Conservation (phyloP, 2,888 invertebrate genomes). For the Drosophila melanosoma region DNA sequence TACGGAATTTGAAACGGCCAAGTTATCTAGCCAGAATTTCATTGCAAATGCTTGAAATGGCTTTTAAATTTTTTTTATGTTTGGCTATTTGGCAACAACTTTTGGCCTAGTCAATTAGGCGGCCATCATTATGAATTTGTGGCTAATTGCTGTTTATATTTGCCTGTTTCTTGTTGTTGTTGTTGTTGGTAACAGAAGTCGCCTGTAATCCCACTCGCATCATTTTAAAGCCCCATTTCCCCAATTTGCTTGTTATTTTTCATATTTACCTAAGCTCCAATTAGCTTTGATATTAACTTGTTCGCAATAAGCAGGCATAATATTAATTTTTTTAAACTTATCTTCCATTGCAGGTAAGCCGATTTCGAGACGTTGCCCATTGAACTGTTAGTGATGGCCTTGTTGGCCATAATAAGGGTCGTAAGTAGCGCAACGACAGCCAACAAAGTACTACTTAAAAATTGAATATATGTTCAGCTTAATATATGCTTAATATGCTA, state of each 20-base stretch:
- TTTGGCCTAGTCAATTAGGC: conserved; percentile 53
- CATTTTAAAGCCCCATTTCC: not conserved
- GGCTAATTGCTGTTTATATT: conserved; percentile 65
- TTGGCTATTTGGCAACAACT: conserved; percentile 19
- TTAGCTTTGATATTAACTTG: conserved; percentile 46
- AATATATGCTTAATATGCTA: conserved; percentile 24
- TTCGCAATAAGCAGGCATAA: conserved; percentile 22
- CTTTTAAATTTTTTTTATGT: conserved; percentile 37
- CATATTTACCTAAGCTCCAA: conserved; percentile 64
- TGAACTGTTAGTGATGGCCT: conserved; percentile 37
- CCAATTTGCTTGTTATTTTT: conserved; percentile 40
- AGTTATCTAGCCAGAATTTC: conserved; percentile 22
- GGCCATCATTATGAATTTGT: conserved; percentile 38
- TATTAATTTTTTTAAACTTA: conserved; percentile 43
- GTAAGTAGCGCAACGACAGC: conserved; percentile 63
- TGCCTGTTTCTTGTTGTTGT: conserved; percentile 27
- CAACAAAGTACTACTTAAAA: conserved; percentile 17
- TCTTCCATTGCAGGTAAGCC: conserved; percentile 70
- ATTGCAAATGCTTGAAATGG: conserved; percentile 49
- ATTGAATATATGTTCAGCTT: conserved; percentile 16
- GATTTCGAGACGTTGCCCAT: conserved; percentile 58
- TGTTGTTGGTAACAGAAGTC: conserved; percentile 46
- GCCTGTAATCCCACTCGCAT: conserved; percentile 10
- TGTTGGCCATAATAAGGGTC: conserved; percentile 35
- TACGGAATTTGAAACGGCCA: conserved; percentile 23